These are phyloP conservation scores for Hydrotaea diabolus DNA, from an alignment of 2,888 invertebrate genomes.

Conservation along the genomic window DNA sequence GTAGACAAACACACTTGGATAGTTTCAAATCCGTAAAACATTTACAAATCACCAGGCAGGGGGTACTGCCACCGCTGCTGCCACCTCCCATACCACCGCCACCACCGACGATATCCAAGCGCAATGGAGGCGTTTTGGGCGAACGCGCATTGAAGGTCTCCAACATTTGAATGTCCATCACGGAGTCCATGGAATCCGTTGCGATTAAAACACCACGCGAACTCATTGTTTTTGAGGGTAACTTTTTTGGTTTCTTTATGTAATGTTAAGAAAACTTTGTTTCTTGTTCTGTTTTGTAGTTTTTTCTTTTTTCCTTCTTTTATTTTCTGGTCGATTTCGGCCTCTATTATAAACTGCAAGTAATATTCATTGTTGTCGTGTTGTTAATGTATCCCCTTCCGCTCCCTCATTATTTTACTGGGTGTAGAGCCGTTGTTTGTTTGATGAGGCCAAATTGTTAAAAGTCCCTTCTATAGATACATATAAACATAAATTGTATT, in stretches of 20 bases:
- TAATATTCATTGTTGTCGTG: background rate
- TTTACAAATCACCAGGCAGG: conserved; percentile 23
- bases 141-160: conserved; percentile 46
- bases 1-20: background rate
- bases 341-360: background rate
- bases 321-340: background rate
- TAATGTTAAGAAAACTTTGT: conserved; percentile 28
- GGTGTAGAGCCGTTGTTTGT: background rate
- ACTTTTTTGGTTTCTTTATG: background rate
- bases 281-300: conserved; percentile 23
- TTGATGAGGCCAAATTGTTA: background rate
- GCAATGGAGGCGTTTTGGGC: conserved; percentile 56
- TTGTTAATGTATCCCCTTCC: background rate
- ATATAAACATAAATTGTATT: background rate
- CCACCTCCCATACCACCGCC: background rate
- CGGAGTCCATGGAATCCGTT: conserved; percentile 67
- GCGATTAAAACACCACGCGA: conserved; percentile 70
- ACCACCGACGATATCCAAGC: conserved; percentile 38
- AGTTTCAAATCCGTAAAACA: conserved; percentile 15
- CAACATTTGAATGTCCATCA: conserved; percentile 55
- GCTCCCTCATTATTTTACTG: background rate
- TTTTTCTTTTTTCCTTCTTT: background rate
- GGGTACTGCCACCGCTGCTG: background rate
- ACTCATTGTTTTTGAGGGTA: conserved; percentile 66
- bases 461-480: background rate